Evolutionary conservation across 2,888 invertebrate genomes (phyloP), one percentile per base, ranked within the genome.

Genomic region (Macaria notata): DNA sequence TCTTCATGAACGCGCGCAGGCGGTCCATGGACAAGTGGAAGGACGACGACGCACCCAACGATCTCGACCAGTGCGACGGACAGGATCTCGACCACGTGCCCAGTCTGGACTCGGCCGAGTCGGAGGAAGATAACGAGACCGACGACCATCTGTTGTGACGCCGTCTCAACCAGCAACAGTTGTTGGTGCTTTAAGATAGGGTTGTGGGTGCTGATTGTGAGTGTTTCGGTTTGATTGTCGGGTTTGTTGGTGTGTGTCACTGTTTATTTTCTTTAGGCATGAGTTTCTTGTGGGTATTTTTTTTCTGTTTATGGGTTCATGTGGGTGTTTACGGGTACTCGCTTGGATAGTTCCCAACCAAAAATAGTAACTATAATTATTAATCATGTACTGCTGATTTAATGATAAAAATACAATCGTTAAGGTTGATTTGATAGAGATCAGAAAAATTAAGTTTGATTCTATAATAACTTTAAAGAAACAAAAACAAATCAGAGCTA

Each of bases 1-100:
- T 99, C 94, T 99, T 99, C 93, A 99, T 99, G 99, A 99, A 99
- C 88, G 99, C 99, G n/a, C 94, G 99, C 61, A 94, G 99, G 71
- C 94, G 99, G 68, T 97, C 97, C 3, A 97, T 97, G 97, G 99
- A 99, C 90, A 99, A 99, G 80, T 99, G 99, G 98, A 96, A 97
- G 84, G 98, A 98, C 79, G 98, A 98, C 76, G 97, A 96, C 71
- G 95, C 95, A 52, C 94, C 94, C 33, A 86, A 81, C 1, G 92
- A 92, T 2, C 73, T 93, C 56, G 94, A 93, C 70, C 78, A 83
- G 31, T 87, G 92, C 62, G 93, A 93, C 55, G 84, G 89, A 49
- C 89, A 92, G 51, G 93, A 94, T 61, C 63, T 92, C 36, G 90
- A 91, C 46, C 84, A 86, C 46, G 82, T 88, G 1, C 84, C 84